Conservation (phyloP, 2,113 vertebrate species). For the Nematolebias whitei region DNA sequence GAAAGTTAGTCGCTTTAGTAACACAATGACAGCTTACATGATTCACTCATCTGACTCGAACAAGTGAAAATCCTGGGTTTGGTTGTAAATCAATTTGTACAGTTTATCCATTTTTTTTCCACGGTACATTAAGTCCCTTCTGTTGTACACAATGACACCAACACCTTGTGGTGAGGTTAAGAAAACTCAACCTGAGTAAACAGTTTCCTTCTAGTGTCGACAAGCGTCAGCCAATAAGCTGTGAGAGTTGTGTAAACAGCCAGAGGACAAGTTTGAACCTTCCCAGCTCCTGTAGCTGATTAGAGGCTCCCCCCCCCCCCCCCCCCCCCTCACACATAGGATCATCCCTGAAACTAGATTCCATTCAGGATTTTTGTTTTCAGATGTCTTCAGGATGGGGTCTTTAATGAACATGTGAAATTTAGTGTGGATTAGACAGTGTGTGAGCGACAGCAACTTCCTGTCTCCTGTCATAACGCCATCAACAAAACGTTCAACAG, state of each 20-base stretch:
- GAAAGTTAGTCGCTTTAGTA: neutral
- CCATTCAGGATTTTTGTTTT: too few species aligned
- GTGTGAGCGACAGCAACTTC: too few species aligned
- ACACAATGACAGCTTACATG: neutral
- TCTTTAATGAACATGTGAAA: too few species aligned
- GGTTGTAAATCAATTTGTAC: neutral
- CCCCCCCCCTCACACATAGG: neutral
- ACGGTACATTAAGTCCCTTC: constrained; percentile 6
- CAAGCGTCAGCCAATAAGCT: constrained; percentile 21
- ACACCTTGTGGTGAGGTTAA: constrained; percentile 14
- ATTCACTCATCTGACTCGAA: neutral
- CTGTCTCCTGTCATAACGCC: too few species aligned
- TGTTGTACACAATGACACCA: constrained; percentile 16
- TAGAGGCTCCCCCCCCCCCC: neutral
- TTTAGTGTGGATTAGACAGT: too few species aligned
- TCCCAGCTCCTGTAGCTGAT: constrained; percentile 17
- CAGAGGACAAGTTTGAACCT: constrained; percentile 26
- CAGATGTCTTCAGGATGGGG: too few species aligned
- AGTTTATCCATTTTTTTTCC: neutral
- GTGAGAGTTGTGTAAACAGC: constrained; percentile 17
- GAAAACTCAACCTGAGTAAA: constrained; percentile 23
- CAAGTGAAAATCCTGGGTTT: neutral
- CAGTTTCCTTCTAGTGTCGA: constrained; percentile 15
- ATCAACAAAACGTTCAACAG: too few species aligned
- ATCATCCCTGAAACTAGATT: neutral